Percentiles rank a stretch among this genome's conserved stretches.
Conservation (phyloP, 2,888 invertebrate species). For the Panopea generosa region DNA sequence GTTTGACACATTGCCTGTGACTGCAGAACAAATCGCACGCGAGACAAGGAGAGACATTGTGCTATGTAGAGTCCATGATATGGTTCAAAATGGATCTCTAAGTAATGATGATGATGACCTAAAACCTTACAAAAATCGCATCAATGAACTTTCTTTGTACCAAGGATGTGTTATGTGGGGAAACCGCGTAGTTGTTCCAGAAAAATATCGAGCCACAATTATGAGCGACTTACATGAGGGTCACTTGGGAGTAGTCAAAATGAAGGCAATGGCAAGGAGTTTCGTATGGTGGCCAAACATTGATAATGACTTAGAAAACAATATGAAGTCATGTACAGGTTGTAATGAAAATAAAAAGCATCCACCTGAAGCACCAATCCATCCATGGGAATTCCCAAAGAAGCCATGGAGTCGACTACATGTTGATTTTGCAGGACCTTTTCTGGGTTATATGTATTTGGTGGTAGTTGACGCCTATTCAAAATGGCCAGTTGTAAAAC, state of each 20-base stretch:
- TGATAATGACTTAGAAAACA: constrained; percentile 63
- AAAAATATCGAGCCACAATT: constrained; percentile 48
- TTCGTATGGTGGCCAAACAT: constrained; percentile 75
- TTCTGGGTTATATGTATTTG: constrained; percentile 72
- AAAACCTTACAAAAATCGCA: constrained; percentile 30
- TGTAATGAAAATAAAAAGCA: constrained; percentile 44
- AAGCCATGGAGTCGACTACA: constrained; percentile 84
- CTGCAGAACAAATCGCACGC: constrained; percentile 15
- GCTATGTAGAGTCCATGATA: no score
- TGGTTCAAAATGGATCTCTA: constrained; percentile 16
- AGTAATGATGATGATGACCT: constrained; percentile 4
- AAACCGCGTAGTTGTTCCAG: constrained; percentile 71
- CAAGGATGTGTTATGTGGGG: constrained; percentile 71
- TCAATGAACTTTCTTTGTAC: constrained; percentile 56
- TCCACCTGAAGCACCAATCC: constrained; percentile 64
- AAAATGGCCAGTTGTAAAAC: constrained; percentile 84
- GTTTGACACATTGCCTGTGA: constrained; percentile 73
- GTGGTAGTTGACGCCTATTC: constrained; percentile 84
- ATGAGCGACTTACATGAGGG: constrained; percentile 68
- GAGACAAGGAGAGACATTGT: constrained; percentile 44
- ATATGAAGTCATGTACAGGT: constrained; percentile 52
- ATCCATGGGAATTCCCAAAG: constrained; percentile 74
- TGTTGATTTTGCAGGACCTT: constrained; percentile 85
- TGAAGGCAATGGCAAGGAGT: constrained; percentile 74
- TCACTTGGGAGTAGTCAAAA: constrained; percentile 73